Percentiles rank a stretch among this genome's conserved stretches.
Evolutionary conservation across 2,888 invertebrate genomes (phyloP).

Genomic region (Orthosia gothica): DNA sequence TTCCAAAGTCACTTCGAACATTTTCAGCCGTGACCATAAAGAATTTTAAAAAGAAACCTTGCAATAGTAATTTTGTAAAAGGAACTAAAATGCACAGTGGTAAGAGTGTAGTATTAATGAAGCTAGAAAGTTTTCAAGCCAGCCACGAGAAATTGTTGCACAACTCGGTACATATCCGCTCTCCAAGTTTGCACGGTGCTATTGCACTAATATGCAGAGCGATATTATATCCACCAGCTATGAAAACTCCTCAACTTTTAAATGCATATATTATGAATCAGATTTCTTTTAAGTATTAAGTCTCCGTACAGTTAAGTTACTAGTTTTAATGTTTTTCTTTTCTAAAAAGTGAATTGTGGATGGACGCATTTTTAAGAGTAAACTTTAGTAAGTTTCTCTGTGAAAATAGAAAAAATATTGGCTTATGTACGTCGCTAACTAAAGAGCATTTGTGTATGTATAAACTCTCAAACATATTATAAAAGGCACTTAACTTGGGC

Average conservation of each 20-base stretch:
- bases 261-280: slow-evolving; percentile 55
- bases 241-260: slow-evolving; percentile 53
- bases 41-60: slow-evolving; percentile 32
- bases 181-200: slow-evolving; percentile 63
- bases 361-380: slow-evolving; percentile 11
- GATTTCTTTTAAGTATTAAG: slow-evolving; percentile 30
- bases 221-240: slow-evolving; percentile 50
- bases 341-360: background rate
- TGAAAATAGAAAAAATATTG: slow-evolving; percentile 3
- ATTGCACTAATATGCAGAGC: slow-evolving; percentile 58
- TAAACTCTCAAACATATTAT: slow-evolving; percentile 24
- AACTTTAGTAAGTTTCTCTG: background rate
- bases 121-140: slow-evolving; percentile 69
- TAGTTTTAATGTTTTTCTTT: slow-evolving; percentile 9
- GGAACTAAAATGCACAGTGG: slow-evolving; percentile 56
- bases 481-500: slow-evolving; percentile 40
- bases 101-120: slow-evolving; percentile 70
- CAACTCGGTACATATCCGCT: slow-evolving; percentile 68
- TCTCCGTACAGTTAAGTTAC: slow-evolving; percentile 10
- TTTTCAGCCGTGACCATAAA: slow-evolving; percentile 16
- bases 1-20: background rate
- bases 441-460: slow-evolving; percentile 12
- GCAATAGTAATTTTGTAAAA: slow-evolving; percentile 49
- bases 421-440: background rate
- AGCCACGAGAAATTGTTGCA: slow-evolving; percentile 70